Conservation (phyloP, 2,797 vertebrate genomes). For the Graptemys geographica region DNA sequence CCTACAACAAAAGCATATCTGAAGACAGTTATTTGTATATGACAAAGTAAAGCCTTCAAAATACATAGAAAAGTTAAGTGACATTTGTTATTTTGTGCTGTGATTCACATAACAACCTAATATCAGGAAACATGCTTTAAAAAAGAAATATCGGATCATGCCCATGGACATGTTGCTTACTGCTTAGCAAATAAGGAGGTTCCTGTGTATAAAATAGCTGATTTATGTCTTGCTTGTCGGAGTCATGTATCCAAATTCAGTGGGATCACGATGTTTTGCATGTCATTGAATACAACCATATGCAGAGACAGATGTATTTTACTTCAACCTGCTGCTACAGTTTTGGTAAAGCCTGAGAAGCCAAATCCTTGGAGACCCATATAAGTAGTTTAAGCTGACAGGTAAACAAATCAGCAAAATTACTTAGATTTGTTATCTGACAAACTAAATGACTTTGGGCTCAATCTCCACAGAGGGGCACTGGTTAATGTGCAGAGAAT, state of each 20-base stretch:
- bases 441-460: background rate
- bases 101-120: background rate
- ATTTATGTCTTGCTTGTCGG: background rate
- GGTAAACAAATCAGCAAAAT: slow-evolving; percentile 28
- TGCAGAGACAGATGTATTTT: slow-evolving; percentile 60
- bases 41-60: background rate
- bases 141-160: background rate
- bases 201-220: background rate
- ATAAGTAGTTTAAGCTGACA: slow-evolving; percentile 27
- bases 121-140: background rate
- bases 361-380: slow-evolving; percentile 45
- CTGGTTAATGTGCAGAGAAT: background rate
- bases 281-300: slow-evolving; percentile 43
- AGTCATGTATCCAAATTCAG: background rate
- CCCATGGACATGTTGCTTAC: background rate
- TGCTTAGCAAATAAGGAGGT: background rate
- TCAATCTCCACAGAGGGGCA: background rate
- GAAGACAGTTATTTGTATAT: background rate
- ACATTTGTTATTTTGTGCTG: background rate
- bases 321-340: slow-evolving; percentile 55
- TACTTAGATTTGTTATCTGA: background rate
- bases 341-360: slow-evolving; percentile 49
- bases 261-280: background rate
- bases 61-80: background rate
- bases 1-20: background rate